These are phyloP conservation scores for Calvadosia cruxmelitensis DNA, from an alignment of 30 jellyfish, hydroid and myxozoan genomes.

Conservation along the genomic window DNA sequence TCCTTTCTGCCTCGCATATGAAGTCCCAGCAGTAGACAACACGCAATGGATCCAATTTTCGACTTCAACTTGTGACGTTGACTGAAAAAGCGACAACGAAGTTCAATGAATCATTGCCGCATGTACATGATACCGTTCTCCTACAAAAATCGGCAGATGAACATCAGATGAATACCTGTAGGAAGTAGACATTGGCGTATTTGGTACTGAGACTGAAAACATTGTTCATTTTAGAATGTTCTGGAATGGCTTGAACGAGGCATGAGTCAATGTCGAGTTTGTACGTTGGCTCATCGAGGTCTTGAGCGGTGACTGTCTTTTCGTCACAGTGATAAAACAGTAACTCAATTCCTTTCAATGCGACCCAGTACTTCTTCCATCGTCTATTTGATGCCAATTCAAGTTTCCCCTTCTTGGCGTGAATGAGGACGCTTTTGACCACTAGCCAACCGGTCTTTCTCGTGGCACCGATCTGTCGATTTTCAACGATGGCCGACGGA, in stretches of 20 bases:
- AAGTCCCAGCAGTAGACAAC: conserved; percentile 70
- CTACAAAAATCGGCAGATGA: no score
- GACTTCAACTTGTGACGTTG: conserved; percentile 78
- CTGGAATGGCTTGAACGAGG: conserved; percentile 92
- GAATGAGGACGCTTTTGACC: conserved; percentile 55
- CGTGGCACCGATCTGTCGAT: conserved; percentile 72
- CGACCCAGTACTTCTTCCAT: conserved; percentile 95
- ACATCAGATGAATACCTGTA: conserved; percentile 47
- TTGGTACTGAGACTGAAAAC: conserved; percentile 87
- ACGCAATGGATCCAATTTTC: conserved; percentile 93
- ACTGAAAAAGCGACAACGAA: conserved; percentile 28
- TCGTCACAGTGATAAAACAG: conserved; percentile 70
- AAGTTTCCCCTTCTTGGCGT: conserved; percentile 79
- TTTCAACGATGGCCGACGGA: conserved; percentile 76
- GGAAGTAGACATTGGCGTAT: conserved; percentile 68
- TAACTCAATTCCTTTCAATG: conserved; percentile 83
- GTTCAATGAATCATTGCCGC: no score
- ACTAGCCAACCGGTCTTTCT: conserved; percentile 93
- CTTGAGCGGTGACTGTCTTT: conserved; percentile 77
- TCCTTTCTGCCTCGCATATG: conserved; percentile 55
- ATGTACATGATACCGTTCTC: no score
- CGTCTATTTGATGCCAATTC: conserved; percentile 68
- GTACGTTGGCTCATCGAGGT: conserved; percentile 72
- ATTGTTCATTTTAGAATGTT: conserved; percentile 64
- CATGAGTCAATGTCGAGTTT: conserved; percentile 66